These are phyloP conservation scores for Cottus gobio DNA, from an alignment of 2,113 vertebrate genomes.

Conservation along the genomic window DNA sequence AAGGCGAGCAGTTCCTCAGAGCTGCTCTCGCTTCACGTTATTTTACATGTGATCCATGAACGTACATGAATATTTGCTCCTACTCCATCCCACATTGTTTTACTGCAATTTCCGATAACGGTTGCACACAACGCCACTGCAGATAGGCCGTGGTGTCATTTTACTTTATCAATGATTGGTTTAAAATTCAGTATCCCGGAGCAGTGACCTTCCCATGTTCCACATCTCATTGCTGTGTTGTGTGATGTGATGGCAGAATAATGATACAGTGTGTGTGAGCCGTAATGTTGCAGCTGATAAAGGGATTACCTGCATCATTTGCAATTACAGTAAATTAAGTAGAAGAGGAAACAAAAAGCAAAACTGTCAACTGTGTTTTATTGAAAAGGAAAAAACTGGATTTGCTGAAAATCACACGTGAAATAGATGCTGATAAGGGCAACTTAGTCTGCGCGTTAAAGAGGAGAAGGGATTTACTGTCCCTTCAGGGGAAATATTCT, in stretches of 20 bases:
- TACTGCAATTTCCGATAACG: neutral
- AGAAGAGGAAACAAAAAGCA: neutral
- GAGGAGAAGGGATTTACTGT: slow-evolving; percentile 1
- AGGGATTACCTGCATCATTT: neutral
- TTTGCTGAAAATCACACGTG: neutral
- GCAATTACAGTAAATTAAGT: neutral
- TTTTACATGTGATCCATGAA: neutral
- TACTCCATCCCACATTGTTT: neutral
- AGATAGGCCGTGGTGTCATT: neutral
- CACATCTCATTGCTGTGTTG: neutral
- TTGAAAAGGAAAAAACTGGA: neutral
- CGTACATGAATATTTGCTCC: neutral
- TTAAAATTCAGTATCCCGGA: neutral
- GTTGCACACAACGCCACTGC: neutral
- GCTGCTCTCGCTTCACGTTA: neutral
- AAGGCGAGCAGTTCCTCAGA: neutral
- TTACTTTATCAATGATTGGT: neutral
- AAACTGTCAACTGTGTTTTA: neutral
- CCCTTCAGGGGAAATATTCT: neutral
- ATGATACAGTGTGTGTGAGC: neutral
- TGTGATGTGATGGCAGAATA: neutral
- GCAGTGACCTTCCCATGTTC: neutral
- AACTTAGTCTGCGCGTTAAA: neutral
- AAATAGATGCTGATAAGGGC: slow-evolving; percentile 11
- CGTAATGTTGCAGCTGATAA: neutral